Percentiles rank a stretch among this genome's conserved stretches.
Evolutionary conservation across 2,888 invertebrate genomes (phyloP).

Genomic region (Synanthedon andrenaeformis): DNA sequence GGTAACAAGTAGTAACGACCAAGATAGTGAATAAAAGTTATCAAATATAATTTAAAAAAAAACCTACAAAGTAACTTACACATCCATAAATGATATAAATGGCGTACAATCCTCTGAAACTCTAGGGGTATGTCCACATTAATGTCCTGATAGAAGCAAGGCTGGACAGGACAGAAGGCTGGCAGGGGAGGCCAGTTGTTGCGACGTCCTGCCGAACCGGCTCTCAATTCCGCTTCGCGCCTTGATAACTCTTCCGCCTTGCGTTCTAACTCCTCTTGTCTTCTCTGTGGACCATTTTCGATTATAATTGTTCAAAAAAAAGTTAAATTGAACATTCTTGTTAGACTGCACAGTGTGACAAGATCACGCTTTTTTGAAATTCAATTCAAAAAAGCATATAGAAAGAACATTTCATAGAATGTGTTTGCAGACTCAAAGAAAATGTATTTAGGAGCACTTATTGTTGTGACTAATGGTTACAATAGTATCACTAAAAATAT

Average conservation of each 20-base stretch:
- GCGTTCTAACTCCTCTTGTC: conserved; percentile 90
- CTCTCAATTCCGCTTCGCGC: conserved; percentile 86
- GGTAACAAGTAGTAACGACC: no score
- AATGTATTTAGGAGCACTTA: no score
- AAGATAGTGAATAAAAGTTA: no score
- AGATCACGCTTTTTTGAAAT: no score
- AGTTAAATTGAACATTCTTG: not conserved
- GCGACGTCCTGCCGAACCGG: conserved; percentile 74
- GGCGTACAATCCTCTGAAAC: conserved; percentile 95
- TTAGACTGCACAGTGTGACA: no score
- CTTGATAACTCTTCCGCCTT: conserved; percentile 91
- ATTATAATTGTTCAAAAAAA: conserved; percentile 2
- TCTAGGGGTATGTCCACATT: conserved; percentile 98
- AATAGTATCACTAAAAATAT: no score
- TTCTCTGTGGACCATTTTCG: conserved; percentile 68
- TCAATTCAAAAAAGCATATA: no score
- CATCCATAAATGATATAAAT: conserved; percentile 97
- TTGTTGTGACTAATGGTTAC: no score
- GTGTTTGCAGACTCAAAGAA: no score
- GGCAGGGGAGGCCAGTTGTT: conserved; percentile 99
- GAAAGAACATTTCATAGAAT: no score
- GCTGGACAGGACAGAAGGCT: conserved; percentile 90
- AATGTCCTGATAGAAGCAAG: conserved; percentile 99
- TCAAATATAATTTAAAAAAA: no score
- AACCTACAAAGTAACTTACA: conserved; percentile 74